Conservation (phyloP, 2,113 vertebrate genomes). For the Tringa solitaria region DNA sequence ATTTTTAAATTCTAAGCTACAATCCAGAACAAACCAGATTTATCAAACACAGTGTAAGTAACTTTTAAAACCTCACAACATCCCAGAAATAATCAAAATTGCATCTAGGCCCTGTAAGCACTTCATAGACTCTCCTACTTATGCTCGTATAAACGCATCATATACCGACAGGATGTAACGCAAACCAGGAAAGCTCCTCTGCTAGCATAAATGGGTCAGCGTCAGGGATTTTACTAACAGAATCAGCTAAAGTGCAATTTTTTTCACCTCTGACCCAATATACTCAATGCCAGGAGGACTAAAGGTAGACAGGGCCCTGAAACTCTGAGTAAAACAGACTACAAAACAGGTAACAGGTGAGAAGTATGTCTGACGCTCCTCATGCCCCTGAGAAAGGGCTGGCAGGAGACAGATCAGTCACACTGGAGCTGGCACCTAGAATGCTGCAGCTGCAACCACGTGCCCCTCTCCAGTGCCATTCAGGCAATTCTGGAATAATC, state of each 20-base stretch:
- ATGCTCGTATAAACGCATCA: neutral
- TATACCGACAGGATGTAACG: neutral
- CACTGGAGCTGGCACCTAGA: neutral
- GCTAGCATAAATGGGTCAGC: neutral
- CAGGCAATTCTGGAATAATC: neutral
- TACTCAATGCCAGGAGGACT: neutral
- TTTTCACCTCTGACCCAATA: neutral
- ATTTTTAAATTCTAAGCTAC: neutral
- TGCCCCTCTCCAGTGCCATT: neutral
- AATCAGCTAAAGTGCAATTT: neutral
- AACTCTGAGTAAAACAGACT: neutral
- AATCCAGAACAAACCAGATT: neutral
- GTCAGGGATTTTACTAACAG: neutral
- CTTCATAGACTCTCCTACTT: neutral
- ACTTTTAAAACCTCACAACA: neutral
- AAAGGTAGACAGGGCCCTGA: neutral
- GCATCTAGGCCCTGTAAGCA: neutral
- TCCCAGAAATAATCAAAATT: neutral
- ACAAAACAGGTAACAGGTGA: neutral
- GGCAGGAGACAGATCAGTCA: neutral
- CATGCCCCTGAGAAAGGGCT: neutral
- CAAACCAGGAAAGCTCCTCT: neutral
- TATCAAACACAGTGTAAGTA: neutral
- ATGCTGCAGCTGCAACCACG: neutral
- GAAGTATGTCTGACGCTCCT: accelerated